Base-by-base conservation (phyloP, 1,140 invertebrate species). In the Drosophila chauvacae region DNA sequence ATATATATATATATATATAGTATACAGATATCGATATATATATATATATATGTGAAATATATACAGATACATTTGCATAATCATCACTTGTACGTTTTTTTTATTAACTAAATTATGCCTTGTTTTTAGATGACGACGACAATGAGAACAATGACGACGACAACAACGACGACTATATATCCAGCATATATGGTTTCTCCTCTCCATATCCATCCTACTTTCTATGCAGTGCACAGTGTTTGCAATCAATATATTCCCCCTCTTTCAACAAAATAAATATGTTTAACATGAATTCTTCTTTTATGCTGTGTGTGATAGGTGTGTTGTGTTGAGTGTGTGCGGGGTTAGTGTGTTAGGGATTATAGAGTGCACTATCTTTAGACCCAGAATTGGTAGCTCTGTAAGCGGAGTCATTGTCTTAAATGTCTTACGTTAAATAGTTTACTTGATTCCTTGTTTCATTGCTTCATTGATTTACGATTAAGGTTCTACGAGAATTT, bases 1-100 rank as follows among this genome's bases (percentile, higher is more conserved):
- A 47, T 26, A 53, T 33, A 26, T n/a, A 55, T 20, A 20, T 20
- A n/a, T 48, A 60, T 20, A 33, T 2, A 48, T 16, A 33, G 33
- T 28, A 42, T 35, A 18, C 14, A 42, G 61, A 20, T 35, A 55
- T 20, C 48, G 70, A 72, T 77, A 65, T 61, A 79, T 50, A 76
- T 23, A 23, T 23, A 23, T 69, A 53, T 28, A 28, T 69, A 50
- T 55, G 37, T 47, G 37, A 28, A 80, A 80, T 68, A 47, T 77
- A 73, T 55, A 47, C 30, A 65, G 14, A 60, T 47, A 60, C 28
- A 44, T 26, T 39, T 53, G 28, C 56, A 64, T 77, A 37, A 47
- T 70, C 77, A 84, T 72, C 81, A 84, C 81, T 84, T 84, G 71
- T 77, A 84, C 81, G 76, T 84, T 23, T 53, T 9, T 30, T 7